Conservation (phyloP, 2,797 vertebrate genomes). For the Poeciliopsis presidionis region DNA sequence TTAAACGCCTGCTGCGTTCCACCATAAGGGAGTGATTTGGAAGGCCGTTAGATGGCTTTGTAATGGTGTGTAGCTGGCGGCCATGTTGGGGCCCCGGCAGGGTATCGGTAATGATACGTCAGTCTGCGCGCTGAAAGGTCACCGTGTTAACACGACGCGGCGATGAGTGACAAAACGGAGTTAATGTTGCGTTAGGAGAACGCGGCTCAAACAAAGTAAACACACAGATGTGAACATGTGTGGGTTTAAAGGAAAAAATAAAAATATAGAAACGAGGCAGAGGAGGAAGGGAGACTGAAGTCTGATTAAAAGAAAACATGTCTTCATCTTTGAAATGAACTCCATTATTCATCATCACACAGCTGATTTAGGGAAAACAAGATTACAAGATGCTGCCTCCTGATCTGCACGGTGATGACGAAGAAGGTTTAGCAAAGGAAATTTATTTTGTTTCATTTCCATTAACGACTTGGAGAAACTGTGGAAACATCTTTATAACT, state of each 20-base stretch:
- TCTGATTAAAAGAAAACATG: constrained; percentile 59
- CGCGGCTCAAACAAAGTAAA: constrained; percentile 48
- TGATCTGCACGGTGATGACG: not conserved
- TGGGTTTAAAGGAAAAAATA: not conserved
- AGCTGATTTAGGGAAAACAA: not conserved
- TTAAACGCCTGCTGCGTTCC: constrained; percentile 1
- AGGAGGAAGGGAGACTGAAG: constrained; percentile 18
- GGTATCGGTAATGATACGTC: constrained; percentile 44
- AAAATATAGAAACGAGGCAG: not conserved
- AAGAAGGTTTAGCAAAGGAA: not conserved
- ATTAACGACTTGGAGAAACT: not conserved
- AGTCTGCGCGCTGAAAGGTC: constrained; percentile 54
- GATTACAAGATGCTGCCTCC: constrained; percentile 2
- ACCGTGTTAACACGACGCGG: constrained; percentile 36
- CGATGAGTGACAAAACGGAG: constrained; percentile 63
- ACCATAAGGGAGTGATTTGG: constrained; percentile 37
- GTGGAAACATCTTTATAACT: not conserved
- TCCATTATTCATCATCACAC: not conserved
- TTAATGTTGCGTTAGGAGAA: constrained; percentile 63
- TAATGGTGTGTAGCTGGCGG: constrained; percentile 38
- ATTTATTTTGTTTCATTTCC: not conserved
- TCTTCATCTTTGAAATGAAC: constrained; percentile 19
- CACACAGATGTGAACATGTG: constrained; percentile 10
- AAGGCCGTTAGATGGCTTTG: constrained; percentile 25
- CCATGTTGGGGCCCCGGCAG: constrained; percentile 15